Percentiles rank a stretch among this genome's conserved stretches.
These are phyloP conservation scores for Campoletis raptor DNA, from an alignment of 2,888 invertebrate species.

Conservation along the genomic window DNA sequence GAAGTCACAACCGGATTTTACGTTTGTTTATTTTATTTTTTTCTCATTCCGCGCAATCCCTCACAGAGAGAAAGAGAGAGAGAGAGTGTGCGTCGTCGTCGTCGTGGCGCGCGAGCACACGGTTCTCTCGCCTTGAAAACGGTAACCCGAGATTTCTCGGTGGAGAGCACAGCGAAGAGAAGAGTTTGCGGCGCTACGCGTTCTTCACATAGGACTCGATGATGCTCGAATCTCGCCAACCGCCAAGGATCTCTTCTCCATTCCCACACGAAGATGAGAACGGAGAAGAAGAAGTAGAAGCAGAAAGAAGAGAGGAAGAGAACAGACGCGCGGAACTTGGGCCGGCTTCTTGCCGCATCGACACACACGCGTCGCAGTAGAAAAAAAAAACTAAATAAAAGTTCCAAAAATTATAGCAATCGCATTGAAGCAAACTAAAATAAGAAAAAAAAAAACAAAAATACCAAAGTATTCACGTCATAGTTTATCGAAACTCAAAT, in stretches of 20 bases:
- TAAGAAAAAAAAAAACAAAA: too few species aligned
- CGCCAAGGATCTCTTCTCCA: constrained; percentile 54
- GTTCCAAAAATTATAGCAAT: not conserved
- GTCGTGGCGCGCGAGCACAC: constrained; percentile 20
- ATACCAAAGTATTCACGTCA: too few species aligned
- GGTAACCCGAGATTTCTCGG: constrained; percentile 63
- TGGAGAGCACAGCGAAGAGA: constrained; percentile 21
- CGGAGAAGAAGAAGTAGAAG: constrained; percentile 32
- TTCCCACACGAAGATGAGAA: constrained; percentile 46
- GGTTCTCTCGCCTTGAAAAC: constrained; percentile 67
- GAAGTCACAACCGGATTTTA: not conserved
- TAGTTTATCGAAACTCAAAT: not conserved
- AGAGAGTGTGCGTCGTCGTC: constrained; percentile 31
- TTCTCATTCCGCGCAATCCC: constrained; percentile 15
- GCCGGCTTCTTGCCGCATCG: constrained; percentile 64
- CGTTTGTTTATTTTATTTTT: constrained; percentile 19
- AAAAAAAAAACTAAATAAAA: constrained; percentile 16
- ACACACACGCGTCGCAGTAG: constrained; percentile 22
- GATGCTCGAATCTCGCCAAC: constrained; percentile 45
- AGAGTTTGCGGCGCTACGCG: constrained; percentile 39
- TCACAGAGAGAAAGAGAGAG: not conserved
- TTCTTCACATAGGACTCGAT: constrained; percentile 52
- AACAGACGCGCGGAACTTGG: constrained; percentile 45
- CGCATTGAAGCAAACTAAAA: constrained; percentile 8
- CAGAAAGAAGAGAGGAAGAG: constrained; percentile 43